Base-by-base conservation (phyloP, 2,888 invertebrate species). In the Zele albiditarsus region DNA sequence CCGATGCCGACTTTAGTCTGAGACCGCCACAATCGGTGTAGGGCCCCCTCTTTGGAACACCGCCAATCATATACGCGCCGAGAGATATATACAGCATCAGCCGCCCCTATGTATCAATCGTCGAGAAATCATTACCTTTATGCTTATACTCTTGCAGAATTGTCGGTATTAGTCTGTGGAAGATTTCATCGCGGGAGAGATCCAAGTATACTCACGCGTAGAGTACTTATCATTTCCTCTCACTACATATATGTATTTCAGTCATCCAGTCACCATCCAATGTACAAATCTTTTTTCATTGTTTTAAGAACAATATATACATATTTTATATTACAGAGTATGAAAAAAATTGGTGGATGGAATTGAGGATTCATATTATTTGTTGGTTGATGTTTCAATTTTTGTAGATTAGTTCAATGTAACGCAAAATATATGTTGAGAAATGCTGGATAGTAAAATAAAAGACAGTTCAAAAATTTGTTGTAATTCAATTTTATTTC, bases 51-150 rank as follows among this genome's bases (percentile, higher is more conserved):
- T 42, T 69, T 80, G 78, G 67, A 77, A 75, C 75, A 80, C 78
- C 80, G 73, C 77, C 80, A 80, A 80, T 80, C 80, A 80, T 80
- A 78, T 72, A 73, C 71, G 27, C 25, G 53, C n/a, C 20, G 20
- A 53, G 53, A 53, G 20, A 53, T 53, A 8, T 53, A 53, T 53
- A 60, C 25, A 46, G n/a, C 58, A 12, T 12, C 25, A 60, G 58
- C 71, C 63, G 76, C 68, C 82, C 82, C 85, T 83, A 82, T 80
- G 87, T 87, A 88, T 88, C 88, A 88, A 88, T 88, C 86, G 86
- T 81, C 82, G 80, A 82, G 81, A 84, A 84, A 85, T 88, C 85
- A 88, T 88, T 87, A 87, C 82, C 82, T 80, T 57, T 60, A 60
- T 69, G 5, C 53, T 53, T 53, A 53, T 53, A 53, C 53, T 20